Evolutionary conservation across 2,113 vertebrate genomes (phyloP).

Genomic region (Pteronura brasiliensis): DNA sequence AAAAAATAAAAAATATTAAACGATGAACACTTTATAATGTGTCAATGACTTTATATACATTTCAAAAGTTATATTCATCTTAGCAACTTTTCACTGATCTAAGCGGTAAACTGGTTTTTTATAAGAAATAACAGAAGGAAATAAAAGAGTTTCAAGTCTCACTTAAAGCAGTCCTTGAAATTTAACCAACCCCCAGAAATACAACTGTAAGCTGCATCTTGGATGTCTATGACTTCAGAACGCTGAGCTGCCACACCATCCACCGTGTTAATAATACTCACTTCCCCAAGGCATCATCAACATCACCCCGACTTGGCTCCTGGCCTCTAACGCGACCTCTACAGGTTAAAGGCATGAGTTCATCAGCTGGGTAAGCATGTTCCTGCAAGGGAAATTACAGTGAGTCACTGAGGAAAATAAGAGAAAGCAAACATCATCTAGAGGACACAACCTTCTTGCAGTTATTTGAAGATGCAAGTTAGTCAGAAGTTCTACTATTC

Average conservation of each 20-base stretch:
- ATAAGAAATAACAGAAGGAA: neutral
- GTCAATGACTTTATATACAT: neutral
- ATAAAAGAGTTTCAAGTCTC: neutral
- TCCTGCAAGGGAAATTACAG: constrained; percentile 84
- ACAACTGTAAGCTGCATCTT: neutral
- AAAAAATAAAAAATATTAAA: neutral
- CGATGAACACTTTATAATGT: neutral
- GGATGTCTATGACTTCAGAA: neutral
- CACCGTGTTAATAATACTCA: constrained; percentile 81
- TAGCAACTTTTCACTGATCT: constrained; percentile 1
- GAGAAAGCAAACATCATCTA: neutral
- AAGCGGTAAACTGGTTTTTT: neutral
- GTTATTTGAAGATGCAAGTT: neutral
- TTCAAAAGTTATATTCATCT: neutral
- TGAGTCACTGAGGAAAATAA: constrained; percentile 49
- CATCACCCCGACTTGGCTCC: constrained; percentile 96
- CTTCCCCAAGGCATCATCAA: constrained; percentile 98
- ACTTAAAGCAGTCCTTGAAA: neutral
- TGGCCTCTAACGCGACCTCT: constrained; percentile 96
- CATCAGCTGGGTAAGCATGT: constrained; percentile 98
- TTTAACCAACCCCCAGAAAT: neutral
- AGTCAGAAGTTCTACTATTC: neutral
- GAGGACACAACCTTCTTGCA: neutral
- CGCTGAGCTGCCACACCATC: neutral
- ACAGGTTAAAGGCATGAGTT: constrained; percentile 98